Evolutionary conservation across 37 sponge, comb jelly and placozoan genomes (phyloP), one percentile per base, ranked within the genome.

Genomic region (Geodia barretti): DNA sequence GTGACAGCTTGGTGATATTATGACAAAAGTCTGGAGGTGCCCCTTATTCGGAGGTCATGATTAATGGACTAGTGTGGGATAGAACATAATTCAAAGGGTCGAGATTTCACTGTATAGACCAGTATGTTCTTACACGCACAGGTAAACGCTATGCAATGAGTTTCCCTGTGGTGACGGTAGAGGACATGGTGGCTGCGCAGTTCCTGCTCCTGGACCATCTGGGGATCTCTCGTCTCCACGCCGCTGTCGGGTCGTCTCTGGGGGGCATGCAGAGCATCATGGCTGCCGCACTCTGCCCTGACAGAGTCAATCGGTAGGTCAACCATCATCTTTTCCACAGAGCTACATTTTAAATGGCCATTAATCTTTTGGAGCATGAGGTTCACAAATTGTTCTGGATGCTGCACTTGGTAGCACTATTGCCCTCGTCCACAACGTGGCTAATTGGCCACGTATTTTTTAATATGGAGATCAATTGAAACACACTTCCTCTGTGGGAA

Each of bases 231-330:
- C 72, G 59, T 31, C 75, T 93, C 32, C 91, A 93, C 60, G 84
- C 91, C 33, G 41, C 84, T 0, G 81, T 93, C 36, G 94, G 94
- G 4, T 29, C 84, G 41, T 93, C 94, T 9, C 66, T 90, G 37
- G 92, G 92, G 17, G 92, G 92, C 31, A 91, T 91, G 92, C 92
- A 91, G 79, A 41, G 85, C 64, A 4, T 90, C 29, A 54, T 66
- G 47, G 77, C 94, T 11, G 91, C 88, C 23, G 87, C 91, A 0
- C 29, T 83, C 26, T 90, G 60, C 65, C 87, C 94, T n/a, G 84
- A 93, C 21, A 60, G 91, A 64, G 91, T 93, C 34, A 76, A 74
- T 8, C 29, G 88, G 94, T 90, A 64, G 61, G 75, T 70, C 9
- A 37, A 37, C 64, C 54, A 47, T 47, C 54, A 47, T 47, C 11